These are phyloP conservation scores for Sciurus vulgaris DNA, from an alignment of 2,797 vertebrate species.

Conservation along the genomic window DNA sequence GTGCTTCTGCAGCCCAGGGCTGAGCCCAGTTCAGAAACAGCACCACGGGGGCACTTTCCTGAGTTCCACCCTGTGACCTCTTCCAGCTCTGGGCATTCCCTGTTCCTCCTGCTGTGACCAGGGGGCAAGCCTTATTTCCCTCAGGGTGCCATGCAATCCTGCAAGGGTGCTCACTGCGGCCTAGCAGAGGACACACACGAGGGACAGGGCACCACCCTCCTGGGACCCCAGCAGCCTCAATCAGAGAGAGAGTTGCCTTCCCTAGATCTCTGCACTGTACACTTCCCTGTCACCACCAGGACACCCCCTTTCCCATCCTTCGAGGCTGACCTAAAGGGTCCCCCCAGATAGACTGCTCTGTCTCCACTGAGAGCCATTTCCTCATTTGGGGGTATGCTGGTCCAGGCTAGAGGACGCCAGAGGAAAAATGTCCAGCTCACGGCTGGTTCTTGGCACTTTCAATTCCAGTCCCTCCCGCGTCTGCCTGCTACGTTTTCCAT, in stretches of 20 bases:
- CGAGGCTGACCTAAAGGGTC: neutral
- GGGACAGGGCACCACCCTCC: neutral
- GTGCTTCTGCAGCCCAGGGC: rapidly evolving
- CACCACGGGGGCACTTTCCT: neutral
- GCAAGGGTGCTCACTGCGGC: too few relatives aligned
- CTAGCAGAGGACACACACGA: neutral
- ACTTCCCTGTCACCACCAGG: neutral
- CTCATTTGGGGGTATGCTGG: neutral
- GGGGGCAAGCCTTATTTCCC: neutral
- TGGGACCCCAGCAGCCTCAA: neutral
- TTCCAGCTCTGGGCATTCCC: neutral
- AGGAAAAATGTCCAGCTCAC: neutral
- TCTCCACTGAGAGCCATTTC: neutral
- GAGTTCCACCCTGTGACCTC: too few relatives aligned
- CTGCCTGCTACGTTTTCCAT: neutral
- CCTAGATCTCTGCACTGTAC: neutral
- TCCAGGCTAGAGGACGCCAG: neutral
- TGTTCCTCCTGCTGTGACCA: neutral
- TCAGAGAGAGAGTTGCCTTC: neutral
- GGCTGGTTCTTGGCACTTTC: neutral
- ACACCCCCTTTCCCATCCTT: too few relatives aligned
- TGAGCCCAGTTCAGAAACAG: neutral
- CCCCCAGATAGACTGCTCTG: neutral
- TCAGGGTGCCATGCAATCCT: too few relatives aligned
- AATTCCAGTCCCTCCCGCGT: neutral